A percentile compares a stretch with the other conserved stretches of the same genome.
Evolutionary conservation across 2,888 invertebrate genomes (phyloP).

Genomic region (Ernsta delagoae): DNA sequence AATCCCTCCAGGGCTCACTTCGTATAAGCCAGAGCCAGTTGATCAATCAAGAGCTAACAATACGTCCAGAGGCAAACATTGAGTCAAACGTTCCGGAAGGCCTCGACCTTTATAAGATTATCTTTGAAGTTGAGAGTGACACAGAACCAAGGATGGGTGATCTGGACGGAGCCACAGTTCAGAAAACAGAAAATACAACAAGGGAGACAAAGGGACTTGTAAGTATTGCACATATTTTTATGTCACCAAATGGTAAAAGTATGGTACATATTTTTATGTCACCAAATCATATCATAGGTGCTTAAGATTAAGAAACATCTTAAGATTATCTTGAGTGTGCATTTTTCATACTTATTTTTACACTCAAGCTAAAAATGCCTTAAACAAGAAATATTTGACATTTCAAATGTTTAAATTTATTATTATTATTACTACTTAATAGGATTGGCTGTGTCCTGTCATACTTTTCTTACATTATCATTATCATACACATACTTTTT

Average conservation of each 20-base stretch:
- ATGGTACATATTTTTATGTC: background rate
- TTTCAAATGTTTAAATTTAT: background rate
- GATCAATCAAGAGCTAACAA: constrained; percentile 72
- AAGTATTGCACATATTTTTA: constrained; percentile 38
- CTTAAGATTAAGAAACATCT: too few species aligned
- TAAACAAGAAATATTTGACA: background rate
- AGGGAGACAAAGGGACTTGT: constrained; percentile 57
- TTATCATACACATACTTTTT: too few species aligned
- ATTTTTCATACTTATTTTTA: too few species aligned
- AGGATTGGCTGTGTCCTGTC: too few species aligned
- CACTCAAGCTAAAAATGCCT: background rate
- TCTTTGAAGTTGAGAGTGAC: constrained; percentile 77
- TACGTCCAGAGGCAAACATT: constrained; percentile 77
- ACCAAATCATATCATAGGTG: too few species aligned
- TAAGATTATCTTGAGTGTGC: too few species aligned
- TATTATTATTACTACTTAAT: too few species aligned
- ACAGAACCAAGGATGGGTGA: constrained; percentile 68
- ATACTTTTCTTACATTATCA: too few species aligned
- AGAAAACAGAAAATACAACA: constrained; percentile 45
- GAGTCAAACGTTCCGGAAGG: constrained; percentile 77
- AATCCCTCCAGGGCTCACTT: constrained; percentile 68
- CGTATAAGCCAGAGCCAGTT: constrained; percentile 72
- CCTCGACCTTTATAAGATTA: constrained; percentile 73
- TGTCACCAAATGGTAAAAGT: too few species aligned
- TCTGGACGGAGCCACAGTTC: constrained; percentile 58